Percentiles rank a stretch among this genome's conserved stretches.
These are phyloP conservation scores for Noctua pronuba DNA, from an alignment of 2,888 invertebrate genomes.

Conservation along the genomic window DNA sequence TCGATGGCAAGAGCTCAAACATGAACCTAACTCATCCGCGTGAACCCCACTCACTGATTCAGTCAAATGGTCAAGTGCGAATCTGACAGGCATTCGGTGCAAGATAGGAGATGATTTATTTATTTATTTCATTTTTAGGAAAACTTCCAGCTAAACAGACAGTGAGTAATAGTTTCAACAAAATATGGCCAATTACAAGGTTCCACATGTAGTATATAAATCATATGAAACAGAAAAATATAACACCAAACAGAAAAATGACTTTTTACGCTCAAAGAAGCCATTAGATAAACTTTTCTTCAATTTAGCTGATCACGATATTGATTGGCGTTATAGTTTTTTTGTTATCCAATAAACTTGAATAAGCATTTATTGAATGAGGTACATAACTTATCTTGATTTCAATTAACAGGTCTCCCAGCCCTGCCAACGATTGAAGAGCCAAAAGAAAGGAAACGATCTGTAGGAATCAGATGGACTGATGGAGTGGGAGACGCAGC, in stretches of 20 bases:
- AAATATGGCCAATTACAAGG: too few species aligned
- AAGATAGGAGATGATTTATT: neutral
- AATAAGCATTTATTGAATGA: neutral
- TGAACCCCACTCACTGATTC: neutral
- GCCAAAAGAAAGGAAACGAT: conserved; percentile 89
- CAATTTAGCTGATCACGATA: too few species aligned
- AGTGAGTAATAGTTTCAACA: too few species aligned
- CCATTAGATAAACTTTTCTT: too few species aligned
- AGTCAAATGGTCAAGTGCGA: neutral
- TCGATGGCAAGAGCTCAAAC: neutral
- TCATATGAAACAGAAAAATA: too few species aligned
- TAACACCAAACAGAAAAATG: too few species aligned
- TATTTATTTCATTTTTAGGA: too few species aligned
- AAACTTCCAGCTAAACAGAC: too few species aligned
- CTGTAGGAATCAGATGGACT: conserved; percentile 87
- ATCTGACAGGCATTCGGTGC: neutral
- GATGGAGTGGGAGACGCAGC: conserved; percentile 86
- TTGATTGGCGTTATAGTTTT: neutral
- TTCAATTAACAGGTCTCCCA: conserved; percentile 87
- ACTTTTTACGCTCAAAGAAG: too few species aligned
- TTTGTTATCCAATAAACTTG: neutral
- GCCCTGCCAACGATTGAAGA: conserved; percentile 91
- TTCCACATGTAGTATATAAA: too few species aligned
- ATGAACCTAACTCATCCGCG: neutral
- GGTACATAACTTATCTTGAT: too few species aligned